These are phyloP conservation scores for Orientallactaga bullata DNA, from an alignment of 2,113 vertebrate species.

Conservation along the genomic window DNA sequence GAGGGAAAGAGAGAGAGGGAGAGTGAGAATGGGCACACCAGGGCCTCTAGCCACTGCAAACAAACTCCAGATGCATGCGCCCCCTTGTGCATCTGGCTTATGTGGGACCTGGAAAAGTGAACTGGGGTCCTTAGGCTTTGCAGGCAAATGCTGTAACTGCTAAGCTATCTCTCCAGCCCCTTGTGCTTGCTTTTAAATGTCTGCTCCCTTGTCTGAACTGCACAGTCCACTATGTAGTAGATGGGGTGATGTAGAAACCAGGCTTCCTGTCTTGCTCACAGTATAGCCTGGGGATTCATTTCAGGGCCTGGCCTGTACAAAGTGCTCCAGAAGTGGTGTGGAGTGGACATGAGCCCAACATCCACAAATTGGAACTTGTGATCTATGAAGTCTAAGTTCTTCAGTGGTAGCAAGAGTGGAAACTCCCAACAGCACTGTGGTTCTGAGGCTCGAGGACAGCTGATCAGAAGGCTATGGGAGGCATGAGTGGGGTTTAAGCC, in stretches of 20 bases:
- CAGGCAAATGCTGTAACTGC: too few species aligned
- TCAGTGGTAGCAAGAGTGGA: background rate
- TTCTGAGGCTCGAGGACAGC: background rate
- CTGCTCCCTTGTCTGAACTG: background rate
- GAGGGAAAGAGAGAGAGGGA: too few species aligned
- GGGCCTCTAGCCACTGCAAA: too few species aligned
- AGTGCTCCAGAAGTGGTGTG: too few species aligned
- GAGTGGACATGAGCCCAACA: background rate
- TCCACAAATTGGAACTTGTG: background rate
- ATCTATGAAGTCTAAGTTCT: background rate
- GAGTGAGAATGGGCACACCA: too few species aligned
- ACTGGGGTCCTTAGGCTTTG: too few species aligned
- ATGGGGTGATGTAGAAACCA: background rate
- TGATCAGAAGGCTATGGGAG: background rate
- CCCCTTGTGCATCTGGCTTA: too few species aligned
- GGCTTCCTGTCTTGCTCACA: background rate
- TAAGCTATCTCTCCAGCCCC: too few species aligned
- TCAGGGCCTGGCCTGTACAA: background rate
- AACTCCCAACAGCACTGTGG: accelerated
- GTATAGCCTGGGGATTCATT: background rate
- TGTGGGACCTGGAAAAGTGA: too few species aligned
- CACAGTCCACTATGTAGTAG: accelerated
- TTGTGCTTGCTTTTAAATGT: background rate
- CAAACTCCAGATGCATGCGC: too few species aligned
- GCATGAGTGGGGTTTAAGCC: background rate